Evolutionary conservation across 2,113 vertebrate species (phyloP).

Genomic region (Megalops atlanticus): DNA sequence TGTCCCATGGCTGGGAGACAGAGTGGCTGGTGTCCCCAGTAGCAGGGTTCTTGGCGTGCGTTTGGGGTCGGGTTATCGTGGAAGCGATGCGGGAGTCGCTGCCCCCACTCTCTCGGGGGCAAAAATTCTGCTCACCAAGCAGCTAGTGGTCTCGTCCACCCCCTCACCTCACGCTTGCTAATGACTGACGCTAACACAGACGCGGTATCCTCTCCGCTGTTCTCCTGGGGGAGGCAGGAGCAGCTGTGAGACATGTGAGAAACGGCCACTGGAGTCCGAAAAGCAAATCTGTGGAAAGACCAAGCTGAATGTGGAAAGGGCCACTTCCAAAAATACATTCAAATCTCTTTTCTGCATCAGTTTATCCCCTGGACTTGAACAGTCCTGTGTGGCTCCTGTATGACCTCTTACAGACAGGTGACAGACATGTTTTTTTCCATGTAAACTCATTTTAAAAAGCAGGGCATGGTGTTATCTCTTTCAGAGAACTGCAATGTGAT

Average conservation of each 20-base stretch:
- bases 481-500: no score
- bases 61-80: no score
- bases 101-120: no score
- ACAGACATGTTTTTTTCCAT: no score
- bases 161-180: neutral
- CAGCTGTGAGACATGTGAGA: constrained; percentile 16
- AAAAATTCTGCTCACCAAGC: neutral
- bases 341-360: constrained; percentile 22
- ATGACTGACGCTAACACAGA: constrained; percentile 9
- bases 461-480: no score
- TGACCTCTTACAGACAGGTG: no score
- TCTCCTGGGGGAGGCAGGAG: neutral
- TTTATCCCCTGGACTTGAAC: constrained; percentile 21
- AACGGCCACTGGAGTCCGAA: constrained; percentile 5
- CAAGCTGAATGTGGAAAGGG: constrained; percentile 15
- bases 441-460: no score
- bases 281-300: constrained; percentile 7
- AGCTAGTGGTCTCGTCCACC: neutral
- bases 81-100: no score
- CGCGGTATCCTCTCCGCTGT: neutral
- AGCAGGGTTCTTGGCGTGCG: neutral
- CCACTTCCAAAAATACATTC: constrained; percentile 21
- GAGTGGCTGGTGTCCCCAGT: neutral
- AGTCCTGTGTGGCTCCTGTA: no score
- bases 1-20: no score